phyloP scores from a whole-genome alignment of 2,113 vertebrate genomes.

The Actenoides lindsayi region DNA sequence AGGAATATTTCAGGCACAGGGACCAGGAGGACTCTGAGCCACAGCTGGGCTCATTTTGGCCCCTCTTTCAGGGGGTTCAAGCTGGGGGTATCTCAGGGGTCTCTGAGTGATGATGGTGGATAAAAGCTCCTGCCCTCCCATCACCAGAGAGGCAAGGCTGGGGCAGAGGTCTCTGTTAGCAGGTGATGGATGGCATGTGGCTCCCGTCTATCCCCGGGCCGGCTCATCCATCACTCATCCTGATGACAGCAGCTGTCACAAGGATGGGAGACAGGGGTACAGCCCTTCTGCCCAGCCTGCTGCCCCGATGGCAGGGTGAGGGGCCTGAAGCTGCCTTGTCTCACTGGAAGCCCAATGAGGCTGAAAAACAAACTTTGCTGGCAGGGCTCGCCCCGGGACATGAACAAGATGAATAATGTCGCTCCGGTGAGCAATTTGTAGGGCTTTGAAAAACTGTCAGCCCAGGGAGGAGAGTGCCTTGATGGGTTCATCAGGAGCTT shows the following conservation, averaged over 20 bases:
- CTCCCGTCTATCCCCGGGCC: fast-evolving
- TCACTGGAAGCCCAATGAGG: neutral
- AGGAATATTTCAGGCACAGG: neutral
- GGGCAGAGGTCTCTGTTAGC: neutral
- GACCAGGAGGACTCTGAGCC: neutral
- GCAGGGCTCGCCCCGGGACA: neutral
- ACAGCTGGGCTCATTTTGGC: neutral
- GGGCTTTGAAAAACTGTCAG: constrained; percentile 46
- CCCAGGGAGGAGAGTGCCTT: neutral
- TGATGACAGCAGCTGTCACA: fast-evolving
- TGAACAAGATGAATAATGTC: neutral
- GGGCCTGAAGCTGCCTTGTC: neutral
- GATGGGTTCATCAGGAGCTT: neutral
- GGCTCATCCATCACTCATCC: neutral
- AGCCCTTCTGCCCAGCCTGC: neutral
- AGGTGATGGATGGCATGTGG: neutral
- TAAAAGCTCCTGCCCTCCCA: neutral
- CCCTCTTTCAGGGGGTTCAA: neutral
- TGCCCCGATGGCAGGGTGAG: neutral
- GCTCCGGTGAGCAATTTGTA: neutral
- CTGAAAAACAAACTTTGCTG: constrained; percentile 38
- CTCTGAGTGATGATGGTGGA: neutral
- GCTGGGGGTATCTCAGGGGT: neutral
- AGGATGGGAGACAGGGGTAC: neutral
- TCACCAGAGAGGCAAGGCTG: neutral